Evolutionary conservation across 2,113 vertebrate genomes (phyloP), one percentile per base, ranked within the genome.

Genomic region (Campylomormyrus numenius): DNA sequence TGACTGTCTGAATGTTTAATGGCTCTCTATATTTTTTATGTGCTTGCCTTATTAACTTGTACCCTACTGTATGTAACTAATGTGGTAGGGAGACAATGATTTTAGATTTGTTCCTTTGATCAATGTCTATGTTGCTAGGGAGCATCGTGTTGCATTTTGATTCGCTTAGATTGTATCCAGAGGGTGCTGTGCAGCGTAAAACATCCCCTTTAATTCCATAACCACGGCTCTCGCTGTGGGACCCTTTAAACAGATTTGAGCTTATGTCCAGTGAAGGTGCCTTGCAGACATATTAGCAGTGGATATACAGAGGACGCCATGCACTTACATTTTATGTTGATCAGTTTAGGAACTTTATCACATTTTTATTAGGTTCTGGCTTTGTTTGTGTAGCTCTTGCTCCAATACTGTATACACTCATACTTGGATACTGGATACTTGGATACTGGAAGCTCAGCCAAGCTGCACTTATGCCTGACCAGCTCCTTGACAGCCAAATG

Each of bases 1-100:
- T 62, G 2, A 88, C 87, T 58, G 87, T 88, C 35, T 46, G 52
- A 62, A 88, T 58, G 87, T 88, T 88, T 62, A 88, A 88, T 88
- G 87, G 6, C 35, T 19, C 27, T 21, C 53, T 21, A 66, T 88
- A 62, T 10, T 15, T 45, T 45, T 88, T 27, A 87, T 88, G 87
- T 66, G 27, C 87, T 62, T 62, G 53, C 52, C 87, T 39, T 88
- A 88, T 88, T 66, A 88, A 66, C 31, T 42, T 88, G 52, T 46
- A 88, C 52, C 53, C 87, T 52, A 87, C 85, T 56, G 50, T 87
- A 88, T 45, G 45, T 62, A 88, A 88, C 35, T 88, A 62, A 49
- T 62, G 52, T 62, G 19, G 52, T 62, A 62, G 8, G 39, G 87
- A 88, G 53, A 66, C 56, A 62, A 45, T 50, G 49, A 52, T 62